Conservation (phyloP, 1,140 invertebrate species). For the Bursaphelenchus mucronatus region DNA sequence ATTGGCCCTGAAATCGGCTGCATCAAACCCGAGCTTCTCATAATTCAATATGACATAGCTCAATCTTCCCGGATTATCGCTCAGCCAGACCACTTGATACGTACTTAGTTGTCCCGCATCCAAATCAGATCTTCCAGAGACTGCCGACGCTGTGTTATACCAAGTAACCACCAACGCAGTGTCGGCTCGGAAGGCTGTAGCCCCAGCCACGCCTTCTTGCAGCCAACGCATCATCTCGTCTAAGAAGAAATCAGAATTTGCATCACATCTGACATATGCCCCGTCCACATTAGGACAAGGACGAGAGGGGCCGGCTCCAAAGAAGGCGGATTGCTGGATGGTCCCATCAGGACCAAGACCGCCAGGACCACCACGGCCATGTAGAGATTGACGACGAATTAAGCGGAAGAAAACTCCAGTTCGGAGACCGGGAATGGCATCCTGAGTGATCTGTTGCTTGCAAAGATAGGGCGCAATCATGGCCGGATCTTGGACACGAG, state of each 20-base stretch:
- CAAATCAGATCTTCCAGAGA: slow-evolving; percentile 56
- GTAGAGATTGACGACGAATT: slow-evolving; percentile 56
- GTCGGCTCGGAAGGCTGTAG: slow-evolving; percentile 54
- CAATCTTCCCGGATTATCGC: slow-evolving; percentile 51
- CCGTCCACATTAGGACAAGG: slow-evolving; percentile 55
- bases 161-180: slow-evolving; percentile 58
- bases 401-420: slow-evolving; percentile 58
- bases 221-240: slow-evolving; percentile 61
- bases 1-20: slow-evolving; percentile 57
- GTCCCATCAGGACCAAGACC: slow-evolving; percentile 24
- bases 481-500: slow-evolving; percentile 56
- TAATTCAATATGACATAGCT: slow-evolving; percentile 59
- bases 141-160: slow-evolving; percentile 59
- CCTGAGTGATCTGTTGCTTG: slow-evolving; percentile 59
- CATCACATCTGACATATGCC: slow-evolving; percentile 56
- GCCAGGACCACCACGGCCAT: slow-evolving; percentile 49
- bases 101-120: slow-evolving; percentile 59
- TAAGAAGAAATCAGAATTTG: slow-evolving; percentile 53
- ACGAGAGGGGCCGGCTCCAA: slow-evolving; percentile 43
- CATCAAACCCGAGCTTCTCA: slow-evolving; percentile 60
- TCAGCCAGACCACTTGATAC: slow-evolving; percentile 58
- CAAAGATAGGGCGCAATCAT: slow-evolving; percentile 60
- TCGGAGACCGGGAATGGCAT: slow-evolving; percentile 48
- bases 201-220: slow-evolving; percentile 59
- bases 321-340: slow-evolving; percentile 54